Evolutionary conservation across 2,797 vertebrate genomes (phyloP).

Genomic region (Acanthiza pusilla): DNA sequence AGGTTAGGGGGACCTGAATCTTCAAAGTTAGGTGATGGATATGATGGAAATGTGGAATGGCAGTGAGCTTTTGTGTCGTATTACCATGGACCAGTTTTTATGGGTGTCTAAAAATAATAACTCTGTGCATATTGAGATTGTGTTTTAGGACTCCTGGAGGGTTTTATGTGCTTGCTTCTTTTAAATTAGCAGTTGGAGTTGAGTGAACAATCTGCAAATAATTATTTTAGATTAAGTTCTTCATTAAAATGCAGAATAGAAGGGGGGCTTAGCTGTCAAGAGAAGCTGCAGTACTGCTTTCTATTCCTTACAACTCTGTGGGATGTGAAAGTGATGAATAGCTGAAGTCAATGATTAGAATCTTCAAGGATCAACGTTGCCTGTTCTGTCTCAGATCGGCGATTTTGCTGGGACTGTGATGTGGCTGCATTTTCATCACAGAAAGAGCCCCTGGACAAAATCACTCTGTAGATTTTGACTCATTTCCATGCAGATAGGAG

Average conservation of each 20-base stretch:
- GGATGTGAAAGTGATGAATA: background rate
- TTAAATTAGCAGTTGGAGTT: slow-evolving; percentile 47
- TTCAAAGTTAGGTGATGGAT: background rate
- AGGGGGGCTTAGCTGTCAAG: background rate
- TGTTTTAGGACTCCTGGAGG: slow-evolving; percentile 21
- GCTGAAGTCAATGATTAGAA: background rate
- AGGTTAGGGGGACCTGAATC: background rate
- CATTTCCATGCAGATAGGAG: background rate
- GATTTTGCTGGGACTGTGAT: background rate
- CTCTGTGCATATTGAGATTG: background rate
- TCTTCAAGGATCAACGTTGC: background rate
- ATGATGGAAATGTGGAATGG: background rate
- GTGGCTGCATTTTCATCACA: background rate
- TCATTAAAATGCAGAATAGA: slow-evolving; percentile 35
- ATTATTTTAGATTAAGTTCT: slow-evolving; percentile 39
- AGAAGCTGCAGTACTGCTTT: background rate
- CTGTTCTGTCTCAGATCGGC: background rate
- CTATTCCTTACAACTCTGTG: slow-evolving; percentile 30
- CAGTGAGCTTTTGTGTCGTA: background rate
- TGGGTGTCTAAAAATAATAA: slow-evolving; percentile 11
- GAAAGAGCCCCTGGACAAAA: background rate
- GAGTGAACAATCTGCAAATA: slow-evolving; percentile 20
- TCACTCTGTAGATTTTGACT: background rate
- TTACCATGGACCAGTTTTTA: background rate
- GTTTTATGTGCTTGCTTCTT: slow-evolving; percentile 6